Evolutionary conservation across 1,140 invertebrate species (phyloP).

Genomic region (Bombus turneri): DNA sequence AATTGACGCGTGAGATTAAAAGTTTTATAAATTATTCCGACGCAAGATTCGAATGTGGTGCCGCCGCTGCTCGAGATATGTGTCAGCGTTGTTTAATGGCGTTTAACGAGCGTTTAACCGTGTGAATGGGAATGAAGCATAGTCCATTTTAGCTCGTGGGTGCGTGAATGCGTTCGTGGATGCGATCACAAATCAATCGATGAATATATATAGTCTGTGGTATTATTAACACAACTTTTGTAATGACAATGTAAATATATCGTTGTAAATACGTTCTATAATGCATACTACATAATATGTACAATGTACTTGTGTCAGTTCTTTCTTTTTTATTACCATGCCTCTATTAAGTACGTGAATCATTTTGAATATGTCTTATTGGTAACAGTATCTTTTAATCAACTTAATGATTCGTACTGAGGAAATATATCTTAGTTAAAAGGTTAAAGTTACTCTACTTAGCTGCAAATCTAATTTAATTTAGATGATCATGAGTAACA

Average conservation of each 20-base stretch:
- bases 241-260: conserved; percentile 71
- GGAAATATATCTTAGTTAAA: background rate
- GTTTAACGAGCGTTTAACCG: conserved; percentile 36
- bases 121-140: conserved; percentile 45
- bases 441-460: no score
- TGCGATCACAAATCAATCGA: conserved; percentile 52
- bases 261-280: conserved; percentile 69
- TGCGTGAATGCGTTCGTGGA: conserved; percentile 38
- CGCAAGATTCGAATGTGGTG: conserved; percentile 11
- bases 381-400: background rate
- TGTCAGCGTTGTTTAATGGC: conserved; percentile 34
- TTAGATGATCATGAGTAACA: no score
- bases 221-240: conserved; percentile 54
- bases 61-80: background rate
- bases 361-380: background rate
- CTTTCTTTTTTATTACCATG: background rate
- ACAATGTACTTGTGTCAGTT: conserved; percentile 5
- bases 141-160: conserved; percentile 48
- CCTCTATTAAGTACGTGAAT: background rate
- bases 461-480: no score
- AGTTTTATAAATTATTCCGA: conserved; percentile 49
- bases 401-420: background rate
- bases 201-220: conserved; percentile 55
- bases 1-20: conserved; percentile 43
- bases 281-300: conserved; percentile 50